Evolutionary conservation across 2,888 invertebrate genomes (phyloP).

Genomic region (Gryllus longicercus): DNA sequence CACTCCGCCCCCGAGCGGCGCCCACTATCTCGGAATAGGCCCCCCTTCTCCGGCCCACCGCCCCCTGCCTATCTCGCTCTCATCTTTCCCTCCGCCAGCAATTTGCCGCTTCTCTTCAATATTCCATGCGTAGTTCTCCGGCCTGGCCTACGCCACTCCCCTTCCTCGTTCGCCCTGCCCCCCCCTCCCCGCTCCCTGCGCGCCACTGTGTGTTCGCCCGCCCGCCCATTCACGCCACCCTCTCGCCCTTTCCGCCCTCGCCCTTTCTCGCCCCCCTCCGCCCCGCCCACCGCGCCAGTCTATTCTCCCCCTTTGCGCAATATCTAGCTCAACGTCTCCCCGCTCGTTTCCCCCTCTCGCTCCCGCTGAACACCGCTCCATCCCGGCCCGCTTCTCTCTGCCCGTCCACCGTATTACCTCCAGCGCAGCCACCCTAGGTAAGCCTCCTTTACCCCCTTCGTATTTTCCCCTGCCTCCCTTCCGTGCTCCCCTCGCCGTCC

Average conservation of each 20-base stretch:
- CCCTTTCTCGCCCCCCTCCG: not conserved
- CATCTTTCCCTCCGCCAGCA: not conserved
- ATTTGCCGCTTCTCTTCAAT: constrained; percentile 5
- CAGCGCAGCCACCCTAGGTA: not conserved
- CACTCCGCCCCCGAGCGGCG: not conserved
- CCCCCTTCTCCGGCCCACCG: not conserved
- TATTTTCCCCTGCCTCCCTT: not conserved
- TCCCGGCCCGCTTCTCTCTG: not conserved
- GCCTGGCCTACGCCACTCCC: not conserved
- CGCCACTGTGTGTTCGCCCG: no score
- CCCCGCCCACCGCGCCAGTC: not conserved
- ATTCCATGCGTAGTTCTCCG: constrained; percentile 17
- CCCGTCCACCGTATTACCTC: not conserved
- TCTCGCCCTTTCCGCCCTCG: no score
- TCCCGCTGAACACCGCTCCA: not conserved
- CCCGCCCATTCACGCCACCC: no score
- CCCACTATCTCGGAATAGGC: not conserved
- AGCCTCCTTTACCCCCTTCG: not conserved
- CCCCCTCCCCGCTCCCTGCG: not conserved
- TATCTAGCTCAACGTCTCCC: constrained; percentile 8
- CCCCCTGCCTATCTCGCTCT: not conserved
- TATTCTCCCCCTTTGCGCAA: constrained; percentile 17
- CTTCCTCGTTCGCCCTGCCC: not conserved
- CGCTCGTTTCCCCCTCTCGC: not conserved
- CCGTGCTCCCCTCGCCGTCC: not conserved